These are phyloP conservation scores for Amia ocellicauda DNA, from an alignment of 2,113 vertebrate species.

Conservation along the genomic window DNA sequence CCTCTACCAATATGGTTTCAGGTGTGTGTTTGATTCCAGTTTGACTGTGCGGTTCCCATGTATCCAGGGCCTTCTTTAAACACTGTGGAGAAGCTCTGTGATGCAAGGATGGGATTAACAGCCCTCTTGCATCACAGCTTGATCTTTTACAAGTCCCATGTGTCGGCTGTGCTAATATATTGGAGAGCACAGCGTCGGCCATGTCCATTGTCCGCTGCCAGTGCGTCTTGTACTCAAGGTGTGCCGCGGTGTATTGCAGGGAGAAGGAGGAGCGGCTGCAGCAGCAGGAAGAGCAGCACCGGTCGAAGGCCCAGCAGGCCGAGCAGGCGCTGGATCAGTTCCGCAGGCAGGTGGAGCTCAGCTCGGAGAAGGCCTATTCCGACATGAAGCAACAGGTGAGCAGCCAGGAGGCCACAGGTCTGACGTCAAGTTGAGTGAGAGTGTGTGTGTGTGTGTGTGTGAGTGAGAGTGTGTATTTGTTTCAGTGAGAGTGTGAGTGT, in stretches of 20 bases:
- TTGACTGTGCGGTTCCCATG: too few species aligned
- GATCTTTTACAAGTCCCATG: conserved; percentile 40
- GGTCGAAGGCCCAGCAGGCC: conserved; percentile 82
- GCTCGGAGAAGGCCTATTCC: conserved; percentile 83
- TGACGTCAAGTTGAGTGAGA: too few species aligned
- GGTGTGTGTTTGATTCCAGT: too few species aligned
- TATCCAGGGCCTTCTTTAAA: too few species aligned
- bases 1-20: too few species aligned
- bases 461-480: too few species aligned
- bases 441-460: too few species aligned
- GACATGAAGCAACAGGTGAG: conserved; percentile 93
- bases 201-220: conserved; percentile 17
- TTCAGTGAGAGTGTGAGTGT: too few species aligned
- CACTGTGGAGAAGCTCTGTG: too few species aligned
- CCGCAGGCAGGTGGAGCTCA: conserved; percentile 89
- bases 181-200: too few species aligned
- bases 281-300: conserved; percentile 76
- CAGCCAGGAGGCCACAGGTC: conserved; percentile 20
- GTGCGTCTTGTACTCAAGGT: background rate
- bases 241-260: conserved; percentile 73
- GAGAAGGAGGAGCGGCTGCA: conserved; percentile 83
- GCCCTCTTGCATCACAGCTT: conserved; percentile 29
- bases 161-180: conserved; percentile 14
- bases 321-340: conserved; percentile 87
- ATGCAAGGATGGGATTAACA: too few species aligned